Base-by-base conservation (phyloP, 1,140 invertebrate species). In the Zaprionus gabonicus region DNA sequence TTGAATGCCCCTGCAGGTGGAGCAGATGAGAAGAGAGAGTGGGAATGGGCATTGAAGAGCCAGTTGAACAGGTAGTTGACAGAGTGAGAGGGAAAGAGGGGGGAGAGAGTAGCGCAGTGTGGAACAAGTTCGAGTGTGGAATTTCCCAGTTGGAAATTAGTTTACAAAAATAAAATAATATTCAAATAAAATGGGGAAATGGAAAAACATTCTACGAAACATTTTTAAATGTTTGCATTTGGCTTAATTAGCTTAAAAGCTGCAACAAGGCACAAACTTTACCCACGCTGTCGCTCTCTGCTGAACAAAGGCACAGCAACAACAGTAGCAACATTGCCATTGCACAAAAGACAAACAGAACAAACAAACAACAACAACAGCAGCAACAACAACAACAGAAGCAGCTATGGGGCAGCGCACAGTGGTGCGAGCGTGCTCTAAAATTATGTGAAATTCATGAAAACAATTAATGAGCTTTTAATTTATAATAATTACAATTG, bases 291-390 rank as follows among this genome's bases (percentile, higher is more conserved):
- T 41, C 41, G 6, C 20, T 25, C 68, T 12, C 38, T 51, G 17
- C n/a, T 59, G 27, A 31, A 59, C 27, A 73, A 53, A 53, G 59
- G 34, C 71, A 53, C 15, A 49, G n/a, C 31, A 62, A 28, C 17
- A 67, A 68, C 49, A 57, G 28, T 71, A 74, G 44, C 57, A 76
- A 46, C 76, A 67, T 51, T 60, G 41, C 25, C 41, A 53, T 69
- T 66, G 69, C 55, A 81, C 62, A 71, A 81, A 81, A 82, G 73
- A 68, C 80, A 81, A 80, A 76, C 78, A 71, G 13, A 77, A 76
- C 67, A 57, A 72, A 51, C 64, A 72, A 23, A 23, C 38, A 10
- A n/a, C 38, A 41, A 23, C 38, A 12, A 3, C n/a, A 44, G 2
- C 41, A 44, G 2, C 41, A 44, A 7, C 41, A 44, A 6, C n/a